These are phyloP conservation scores for Thunnus albacares DNA, from an alignment of 2,797 vertebrate genomes.

Conservation along the genomic window DNA sequence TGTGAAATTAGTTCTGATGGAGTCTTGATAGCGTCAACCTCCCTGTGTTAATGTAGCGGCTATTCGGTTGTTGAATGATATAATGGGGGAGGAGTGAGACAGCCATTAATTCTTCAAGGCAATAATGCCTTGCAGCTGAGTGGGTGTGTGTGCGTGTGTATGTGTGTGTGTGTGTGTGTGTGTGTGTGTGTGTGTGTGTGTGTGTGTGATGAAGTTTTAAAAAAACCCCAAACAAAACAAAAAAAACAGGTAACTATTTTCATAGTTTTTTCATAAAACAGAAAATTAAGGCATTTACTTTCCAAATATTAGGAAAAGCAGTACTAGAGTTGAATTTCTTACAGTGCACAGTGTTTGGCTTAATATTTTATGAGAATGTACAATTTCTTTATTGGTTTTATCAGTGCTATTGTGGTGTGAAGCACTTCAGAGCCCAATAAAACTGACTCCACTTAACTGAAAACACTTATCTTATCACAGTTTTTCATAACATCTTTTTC, in stretches of 20 bases:
- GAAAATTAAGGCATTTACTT: conserved; percentile 2
- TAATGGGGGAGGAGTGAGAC: background rate
- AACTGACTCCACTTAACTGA: background rate
- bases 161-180: too few relatives aligned
- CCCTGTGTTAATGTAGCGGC: background rate
- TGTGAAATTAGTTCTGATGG: conserved; percentile 38
- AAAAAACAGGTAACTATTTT: conserved; percentile 15
- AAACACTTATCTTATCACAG: background rate
- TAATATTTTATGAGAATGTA: background rate
- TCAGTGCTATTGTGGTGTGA: background rate
- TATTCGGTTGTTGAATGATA: conserved; percentile 7
- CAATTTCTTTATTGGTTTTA: background rate
- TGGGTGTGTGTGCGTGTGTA: background rate
- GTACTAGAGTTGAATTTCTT: background rate
- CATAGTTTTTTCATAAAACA: background rate
- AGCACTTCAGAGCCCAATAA: conserved; percentile 9
- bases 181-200: background rate
- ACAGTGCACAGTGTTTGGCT: background rate
- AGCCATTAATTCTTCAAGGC: conserved; percentile 8
- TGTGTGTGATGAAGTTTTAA: background rate
- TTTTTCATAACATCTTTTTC: background rate
- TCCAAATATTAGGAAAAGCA: conserved; percentile 16
- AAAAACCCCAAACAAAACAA: background rate
- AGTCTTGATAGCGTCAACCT: background rate
- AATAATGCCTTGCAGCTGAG: background rate